Conservation (phyloP, 2,888 invertebrate genomes). For the Tethea ocularis region DNA sequence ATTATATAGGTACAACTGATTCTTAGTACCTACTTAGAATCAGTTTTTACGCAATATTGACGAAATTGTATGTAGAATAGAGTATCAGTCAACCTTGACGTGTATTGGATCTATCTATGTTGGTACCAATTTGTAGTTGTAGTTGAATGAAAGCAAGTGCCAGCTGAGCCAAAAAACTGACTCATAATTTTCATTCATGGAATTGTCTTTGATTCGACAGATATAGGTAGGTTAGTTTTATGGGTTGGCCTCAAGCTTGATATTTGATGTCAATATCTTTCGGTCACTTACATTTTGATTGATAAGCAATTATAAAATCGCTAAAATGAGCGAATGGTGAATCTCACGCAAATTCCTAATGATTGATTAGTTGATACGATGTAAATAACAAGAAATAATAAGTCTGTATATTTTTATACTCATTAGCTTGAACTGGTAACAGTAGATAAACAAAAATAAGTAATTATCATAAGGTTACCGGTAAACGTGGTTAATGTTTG, state of each 20-base stretch:
- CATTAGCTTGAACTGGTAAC: constrained; percentile 63
- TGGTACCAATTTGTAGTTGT: constrained; percentile 26
- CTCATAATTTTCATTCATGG: constrained; percentile 71
- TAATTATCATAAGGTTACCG: constrained; percentile 44
- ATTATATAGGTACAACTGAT: background rate
- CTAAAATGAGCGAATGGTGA: constrained; percentile 7
- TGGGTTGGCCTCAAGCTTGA: background rate
- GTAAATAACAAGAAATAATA: background rate
- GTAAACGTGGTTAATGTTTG: constrained; percentile 24
- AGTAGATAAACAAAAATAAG: constrained; percentile 28
- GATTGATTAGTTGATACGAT: background rate
- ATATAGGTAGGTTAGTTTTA: too few relatives aligned
- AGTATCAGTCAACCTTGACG: constrained; percentile 45
- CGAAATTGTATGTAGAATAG: background rate
- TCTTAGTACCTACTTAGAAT: background rate
- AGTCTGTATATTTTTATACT: constrained; percentile 33
- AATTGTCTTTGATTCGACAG: constrained; percentile 32
- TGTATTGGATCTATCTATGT: constrained; percentile 31
- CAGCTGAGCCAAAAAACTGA: constrained; percentile 64
- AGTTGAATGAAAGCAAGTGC: constrained; percentile 56
- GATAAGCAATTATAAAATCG: background rate
- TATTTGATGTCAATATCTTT: background rate
- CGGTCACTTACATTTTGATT: background rate
- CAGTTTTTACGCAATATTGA: background rate
- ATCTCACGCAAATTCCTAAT: constrained; percentile 18